Evolutionary conservation across 2,797 vertebrate species (phyloP).

Genomic region (Yasuhikotakia modesta): DNA sequence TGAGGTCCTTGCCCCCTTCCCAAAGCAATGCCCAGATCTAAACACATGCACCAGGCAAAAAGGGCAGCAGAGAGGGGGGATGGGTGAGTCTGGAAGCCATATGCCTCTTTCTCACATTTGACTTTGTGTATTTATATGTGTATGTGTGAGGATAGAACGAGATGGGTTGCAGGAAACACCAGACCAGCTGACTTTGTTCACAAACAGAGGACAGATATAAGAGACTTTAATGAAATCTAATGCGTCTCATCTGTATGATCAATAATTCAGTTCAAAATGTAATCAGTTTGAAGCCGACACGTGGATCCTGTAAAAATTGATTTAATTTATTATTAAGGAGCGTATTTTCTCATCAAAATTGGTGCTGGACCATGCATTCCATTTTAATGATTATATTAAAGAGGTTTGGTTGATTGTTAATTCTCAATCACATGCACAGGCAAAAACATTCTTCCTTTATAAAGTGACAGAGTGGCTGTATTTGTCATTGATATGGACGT

Average conservation of each 20-base stretch:
- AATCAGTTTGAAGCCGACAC: conserved; percentile 19
- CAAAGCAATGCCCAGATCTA: conserved; percentile 37
- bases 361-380: conserved; percentile 49
- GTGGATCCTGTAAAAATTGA: conserved; percentile 12
- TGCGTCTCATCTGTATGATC: conserved; percentile 40
- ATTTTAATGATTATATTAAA: conserved; percentile 18
- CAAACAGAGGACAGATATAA: conserved; percentile 43
- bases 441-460: neutral
- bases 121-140: conserved; percentile 52
- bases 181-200: conserved; percentile 48
- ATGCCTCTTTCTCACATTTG: conserved; percentile 59
- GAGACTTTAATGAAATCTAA: conserved; percentile 39
- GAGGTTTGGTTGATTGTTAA: neutral
- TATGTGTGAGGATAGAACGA: conserved; percentile 34
- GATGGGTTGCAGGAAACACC: conserved; percentile 39
- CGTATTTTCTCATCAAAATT: conserved; percentile 36
- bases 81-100: conserved; percentile 56
- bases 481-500: neutral
- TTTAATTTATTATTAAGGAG: conserved; percentile 32
- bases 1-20: conserved; percentile 51
- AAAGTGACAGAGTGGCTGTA: neutral
- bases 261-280: conserved; percentile 27
- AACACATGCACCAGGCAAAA: conserved; percentile 44
- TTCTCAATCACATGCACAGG: conserved; percentile 4
- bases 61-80: conserved; percentile 45